These are phyloP conservation scores for Heliocidaris tuberculata DNA, from an alignment of 35 echinoderm and acorn worm species.

Conservation along the genomic window DNA sequence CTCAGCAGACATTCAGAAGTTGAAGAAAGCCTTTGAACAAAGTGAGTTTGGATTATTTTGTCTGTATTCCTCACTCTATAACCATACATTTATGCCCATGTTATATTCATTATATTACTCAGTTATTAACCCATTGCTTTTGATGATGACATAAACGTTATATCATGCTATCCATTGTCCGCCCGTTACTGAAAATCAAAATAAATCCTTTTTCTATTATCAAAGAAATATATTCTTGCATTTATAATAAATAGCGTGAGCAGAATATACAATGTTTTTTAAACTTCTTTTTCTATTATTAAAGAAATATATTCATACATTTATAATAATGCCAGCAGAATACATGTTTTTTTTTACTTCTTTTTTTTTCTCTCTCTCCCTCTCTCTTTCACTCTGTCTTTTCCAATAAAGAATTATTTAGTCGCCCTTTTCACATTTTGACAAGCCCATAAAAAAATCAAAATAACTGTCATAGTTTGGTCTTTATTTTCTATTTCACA, in stretches of 20 bases:
- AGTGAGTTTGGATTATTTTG: conserved; percentile 63
- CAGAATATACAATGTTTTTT: too few species aligned
- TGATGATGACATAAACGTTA: neutral
- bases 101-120: neutral
- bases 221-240: too few species aligned
- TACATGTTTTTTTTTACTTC: too few species aligned
- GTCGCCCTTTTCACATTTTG: too few species aligned
- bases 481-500: neutral
- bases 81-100: neutral
- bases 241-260: too few species aligned
- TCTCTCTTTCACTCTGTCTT: too few species aligned
- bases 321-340: too few species aligned
- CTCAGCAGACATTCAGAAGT: conserved; percentile 77
- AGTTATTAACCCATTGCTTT: neutral
- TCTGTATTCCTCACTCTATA: neutral
- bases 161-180: neutral
- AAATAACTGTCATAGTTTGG: neutral
- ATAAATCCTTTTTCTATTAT: neutral
- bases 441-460: too few species aligned
- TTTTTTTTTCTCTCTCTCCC: too few species aligned
- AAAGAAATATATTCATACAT: too few species aligned
- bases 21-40: conserved; percentile 95
- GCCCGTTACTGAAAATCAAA: neutral
- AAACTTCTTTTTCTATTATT: too few species aligned
- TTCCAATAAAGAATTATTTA: too few species aligned